Evolutionary conservation across 1,140 invertebrate genomes (phyloP), one percentile per base, ranked within the genome.

Genomic region (Lasioglossum baleicum): DNA sequence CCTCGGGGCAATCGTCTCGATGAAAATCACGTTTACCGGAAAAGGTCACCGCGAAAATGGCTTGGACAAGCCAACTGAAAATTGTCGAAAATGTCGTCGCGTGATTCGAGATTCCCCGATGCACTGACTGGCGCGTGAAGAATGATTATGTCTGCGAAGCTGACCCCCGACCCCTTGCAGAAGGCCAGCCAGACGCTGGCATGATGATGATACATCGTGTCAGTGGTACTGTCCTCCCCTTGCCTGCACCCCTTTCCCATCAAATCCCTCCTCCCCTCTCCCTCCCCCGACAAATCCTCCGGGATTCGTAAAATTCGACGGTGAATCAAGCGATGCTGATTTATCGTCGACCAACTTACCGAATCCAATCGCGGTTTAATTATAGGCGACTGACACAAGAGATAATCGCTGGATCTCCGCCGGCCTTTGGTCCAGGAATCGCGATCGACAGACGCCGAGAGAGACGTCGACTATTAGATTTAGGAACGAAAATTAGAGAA

Each of bases 141-240:
- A 20, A 15, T 22, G 75, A 82, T 82, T 75, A 72, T 67, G 71
- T 71, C 26, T 56, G 48, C 56, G 51, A 42, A 68, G 42, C 35
- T 80, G 83, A 83, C 75, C 75, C 40, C 35, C 51, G 81, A 84
- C 75, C 83, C 44, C 48, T 75, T 71, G 56, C 63, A 75, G 82
- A 82, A 81, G 71, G 8, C 51, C 77, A 74, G 63, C 20, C 77
- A 67, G 64, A 75, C 71, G 53, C 17, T 75, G 51, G 26, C n/a
- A 20, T 31, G 15, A 20, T 48, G 63, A 65, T 56, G 76, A 78
- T 65, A 78, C 42, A 69, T 7, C n/a, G 75, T 51, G 26, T 61
- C 72, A 44, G 22, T 31, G 61, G 63, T 63, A 60, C 77, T 67
- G 64, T 75, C n/a, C 63, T 80, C 51, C 5, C 17, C 75, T 70